Evolutionary conservation across 2,113 vertebrate genomes (phyloP), one percentile per base, ranked within the genome.

Genomic region (Sylvilagus bachmani): DNA sequence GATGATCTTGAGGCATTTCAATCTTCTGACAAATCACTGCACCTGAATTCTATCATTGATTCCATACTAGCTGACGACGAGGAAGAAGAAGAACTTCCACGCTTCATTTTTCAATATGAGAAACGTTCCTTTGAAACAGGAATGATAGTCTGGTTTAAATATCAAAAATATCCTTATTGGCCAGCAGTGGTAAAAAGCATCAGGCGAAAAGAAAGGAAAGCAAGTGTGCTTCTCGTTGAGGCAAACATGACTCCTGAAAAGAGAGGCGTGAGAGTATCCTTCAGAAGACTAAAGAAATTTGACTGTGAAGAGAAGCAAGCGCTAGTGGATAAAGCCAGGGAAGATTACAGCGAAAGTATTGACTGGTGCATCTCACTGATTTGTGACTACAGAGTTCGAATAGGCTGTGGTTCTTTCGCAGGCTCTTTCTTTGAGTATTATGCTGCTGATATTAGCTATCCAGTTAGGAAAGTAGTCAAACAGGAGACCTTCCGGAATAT

Each of bases 391-490:
- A 98, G 98, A 22, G 98, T 99, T 71, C 97, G 99, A 93, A 94
- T 99, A 78, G 99, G 99, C 99, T 99, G 99, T 86, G 98, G 97
- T 71, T 99, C 99, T 21, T 99, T 99, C 96, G 97, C 97, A 0
- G 99, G 99, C 7, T 99, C 99, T 83, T 99, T 99, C 98, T 82
- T 99, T 90, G 99, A 99, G 27, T 99, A 99, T 95, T 99, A 98
- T 88, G 98, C 98, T 87, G 98, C 99, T 78, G 99, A 99, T 81
- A 99, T 99, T 97, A 99, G 99, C 99, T 99, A 98, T 80, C 99
- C 99, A 0, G 98, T 99, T 4, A 98, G 99, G 83, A 99, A 98
- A 71, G 97, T 92, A 92, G 98, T 98, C 29, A 97, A 95, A 4
- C 97, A 97, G 29, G 96, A 96, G 0, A 93, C 75, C 2, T 98